Conservation (phyloP, 2,797 vertebrate genomes). For the Saxicola maurus region DNA sequence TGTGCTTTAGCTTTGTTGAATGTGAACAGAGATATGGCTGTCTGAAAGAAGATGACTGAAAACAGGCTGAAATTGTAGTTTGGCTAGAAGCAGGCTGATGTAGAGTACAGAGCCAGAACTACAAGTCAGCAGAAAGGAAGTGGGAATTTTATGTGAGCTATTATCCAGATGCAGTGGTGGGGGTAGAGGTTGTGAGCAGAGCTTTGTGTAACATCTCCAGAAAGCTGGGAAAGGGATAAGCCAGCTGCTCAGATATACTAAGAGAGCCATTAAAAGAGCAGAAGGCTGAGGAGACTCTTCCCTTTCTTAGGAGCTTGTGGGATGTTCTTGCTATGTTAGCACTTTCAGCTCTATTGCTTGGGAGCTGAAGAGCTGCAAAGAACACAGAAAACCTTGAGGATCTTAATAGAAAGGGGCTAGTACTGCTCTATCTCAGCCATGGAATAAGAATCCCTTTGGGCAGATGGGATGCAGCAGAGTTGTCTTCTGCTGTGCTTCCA, state of each 20-base stretch:
- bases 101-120: background rate
- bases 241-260: background rate
- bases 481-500: background rate
- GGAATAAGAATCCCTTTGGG: background rate
- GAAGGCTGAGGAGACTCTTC: background rate
- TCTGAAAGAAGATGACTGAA: background rate
- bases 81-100: background rate
- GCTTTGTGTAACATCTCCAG: background rate
- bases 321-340: background rate
- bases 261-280: background rate
- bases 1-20: background rate
- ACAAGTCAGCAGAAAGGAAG: background rate
- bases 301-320: background rate
- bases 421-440: background rate
- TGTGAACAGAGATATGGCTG: background rate
- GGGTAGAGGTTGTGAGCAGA: background rate
- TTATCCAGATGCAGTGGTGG: background rate
- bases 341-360: background rate
- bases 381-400: background rate
- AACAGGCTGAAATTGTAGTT: background rate
- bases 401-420: background rate
- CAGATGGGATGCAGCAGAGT: background rate
- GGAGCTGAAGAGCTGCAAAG: background rate
- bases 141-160: background rate
- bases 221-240: background rate